Base-by-base conservation (phyloP, 2,113 vertebrate species). In the Pristiophorus japonicus region DNA sequence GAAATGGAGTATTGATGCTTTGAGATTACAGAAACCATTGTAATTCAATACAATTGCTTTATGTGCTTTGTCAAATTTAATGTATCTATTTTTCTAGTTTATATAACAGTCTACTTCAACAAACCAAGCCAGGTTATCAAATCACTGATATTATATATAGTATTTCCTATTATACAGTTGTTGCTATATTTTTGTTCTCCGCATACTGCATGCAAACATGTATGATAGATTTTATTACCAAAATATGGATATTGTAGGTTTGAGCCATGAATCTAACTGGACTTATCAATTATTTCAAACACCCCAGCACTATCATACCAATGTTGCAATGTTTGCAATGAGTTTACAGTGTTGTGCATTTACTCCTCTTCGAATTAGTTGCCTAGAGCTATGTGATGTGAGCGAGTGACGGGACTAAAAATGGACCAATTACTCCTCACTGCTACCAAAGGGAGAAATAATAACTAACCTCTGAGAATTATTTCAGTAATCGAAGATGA, bases 381-480 rank as follows among this genome's bases (percentile, higher is more conserved):
- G 95, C 95, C 96, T 96, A 85, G 59, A 94, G 63, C 88, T 96
- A 84, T 95, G 55, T 95, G 70, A 67, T 95, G 96, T 96, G 92
- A 94, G 93, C n/a, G 95, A 91, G 55, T 95, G 85, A 95, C 93
- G 47, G 92, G 66, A 95, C 81, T 93, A n/a, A 92, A 96, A 95
- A 93, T 93, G 45, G 45, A 67, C 78, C 38, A 62, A 73, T 91
- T 95, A 95, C 94, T 95, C 96, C 96, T 94, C 95, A 42, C 88
- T 87, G 51, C 95, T 93, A 62, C 66, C 75, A 66, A 47, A 81
- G 88, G 42, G 30, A 95, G 22, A 96, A 91, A 67, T 96, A 87
- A 42, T 95, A 96, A 93, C 90, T 95, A 67, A 85, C 45, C 73
- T 78, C 45, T 62, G 78, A 95, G 85, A 95, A 95, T 95, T 95